phyloP scores from a whole-genome alignment of 2,888 invertebrate genomes.

The Neoscelio sp. region DNA sequence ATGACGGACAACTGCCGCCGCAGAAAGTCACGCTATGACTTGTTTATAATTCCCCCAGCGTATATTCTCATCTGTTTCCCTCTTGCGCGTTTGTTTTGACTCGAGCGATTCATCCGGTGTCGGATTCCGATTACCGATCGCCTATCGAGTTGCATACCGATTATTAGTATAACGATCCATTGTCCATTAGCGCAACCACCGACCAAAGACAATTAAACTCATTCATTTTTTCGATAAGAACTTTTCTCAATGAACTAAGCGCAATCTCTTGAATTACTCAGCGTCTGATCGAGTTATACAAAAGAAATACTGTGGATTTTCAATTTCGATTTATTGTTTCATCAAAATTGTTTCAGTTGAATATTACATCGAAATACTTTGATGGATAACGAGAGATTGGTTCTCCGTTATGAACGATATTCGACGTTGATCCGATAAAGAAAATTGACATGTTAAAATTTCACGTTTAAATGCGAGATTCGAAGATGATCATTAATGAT shows the following conservation, averaged over 20 bases:
- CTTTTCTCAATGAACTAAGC: constrained; percentile 28
- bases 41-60: constrained; percentile 48
- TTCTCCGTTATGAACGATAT: too few relatives aligned
- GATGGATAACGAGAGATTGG: too few relatives aligned
- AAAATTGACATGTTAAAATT: too few relatives aligned
- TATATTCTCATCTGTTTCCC: constrained; percentile 53
- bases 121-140: constrained; percentile 66
- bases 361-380: too few relatives aligned
- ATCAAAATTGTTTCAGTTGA: too few relatives aligned
- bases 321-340: too few relatives aligned
- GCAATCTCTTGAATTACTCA: constrained; percentile 31
- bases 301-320: too few relatives aligned
- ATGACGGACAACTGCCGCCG: constrained; percentile 57
- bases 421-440: too few relatives aligned
- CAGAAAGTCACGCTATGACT: constrained; percentile 58
- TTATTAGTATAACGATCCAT: constrained; percentile 80
- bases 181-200: constrained; percentile 73
- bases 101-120: constrained; percentile 70
- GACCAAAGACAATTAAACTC: constrained; percentile 43
- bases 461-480: too few relatives aligned
- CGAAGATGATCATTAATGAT: too few relatives aligned
- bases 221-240: constrained; percentile 53
- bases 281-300: not conserved
- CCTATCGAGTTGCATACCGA: constrained; percentile 69
- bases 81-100: constrained; percentile 67